Evolutionary conservation across 2,888 invertebrate species (phyloP), one percentile per base, ranked within the genome.

Genomic region (Macrophya alboannulata): DNA sequence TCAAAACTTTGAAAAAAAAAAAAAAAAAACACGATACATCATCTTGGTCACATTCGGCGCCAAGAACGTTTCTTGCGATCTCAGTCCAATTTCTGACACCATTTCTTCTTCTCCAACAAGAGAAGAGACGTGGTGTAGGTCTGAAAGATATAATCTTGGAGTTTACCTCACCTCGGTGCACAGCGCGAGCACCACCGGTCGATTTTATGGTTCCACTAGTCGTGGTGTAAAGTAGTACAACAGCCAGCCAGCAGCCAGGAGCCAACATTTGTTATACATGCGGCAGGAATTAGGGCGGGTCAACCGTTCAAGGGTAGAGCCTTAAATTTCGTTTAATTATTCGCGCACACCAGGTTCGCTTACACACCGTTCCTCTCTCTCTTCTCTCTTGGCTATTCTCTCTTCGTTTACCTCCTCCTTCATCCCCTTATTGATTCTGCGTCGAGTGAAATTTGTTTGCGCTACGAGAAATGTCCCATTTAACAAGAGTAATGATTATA

Each of bases 401-500:
- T 68, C 17, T 12, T 12, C 9, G 10, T 12, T 21, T 25, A 0
- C 40, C 40, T n/a, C 76, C 76, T 48, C 62, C 43, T 62, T 59
- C 68, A 25, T 68, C 45, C 43, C 82, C 68, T 68, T 55, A 65
- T 82, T 68, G 82, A 68, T 68, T 83, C 68, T n/a, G 45, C n/a
- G 45, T 68, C 45, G 51, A 83, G 68, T 65, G 82, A 85, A 85
- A 81, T 85, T 85, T 82, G 85, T 85, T 85, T 82, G 85, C 85
- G 40, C 85, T 45, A 37, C 65, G 85, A 68, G 82, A 85, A 82
- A 85, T 85, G 81, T 85, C 86, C 85, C 84, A 87, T 88, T 88
- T 87, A 88, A 88, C 88, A 88, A 85, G 87, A 87, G 87, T 82
- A 86, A 87, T 87, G 88, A 89, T 89, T 87, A 88, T 88, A 89